Evolutionary conservation across 2,113 vertebrate genomes (phyloP), one percentile per base, ranked within the genome.

Genomic region (Rhagologus leucostigma): DNA sequence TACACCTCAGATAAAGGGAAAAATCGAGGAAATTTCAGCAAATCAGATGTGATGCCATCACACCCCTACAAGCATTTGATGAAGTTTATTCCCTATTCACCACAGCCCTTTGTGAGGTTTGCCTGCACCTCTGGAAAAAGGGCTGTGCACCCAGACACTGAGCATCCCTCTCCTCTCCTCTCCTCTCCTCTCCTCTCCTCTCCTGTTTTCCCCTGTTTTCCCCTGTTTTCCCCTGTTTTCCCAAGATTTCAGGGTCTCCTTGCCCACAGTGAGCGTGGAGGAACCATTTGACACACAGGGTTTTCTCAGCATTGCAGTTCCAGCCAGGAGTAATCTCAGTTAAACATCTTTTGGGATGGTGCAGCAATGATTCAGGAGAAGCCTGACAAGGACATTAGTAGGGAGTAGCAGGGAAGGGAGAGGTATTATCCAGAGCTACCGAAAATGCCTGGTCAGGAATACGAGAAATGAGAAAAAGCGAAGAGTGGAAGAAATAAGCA

Each of bases 361-460:
- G 37, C 65, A 35, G 93, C 97, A 95, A 97, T 98, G 98, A 97
- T 97, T 98, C 96, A 97, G 97, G 94, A 95, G 96, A 95, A 95
- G 97, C 87, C 92, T 98, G 97, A 98, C 97, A 98, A 97, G 96
- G 97, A 95, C 96, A 97, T 98, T 97, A 98, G 96, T 55, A 84
- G 93, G 68, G 39, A 87, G 37, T 21, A 93, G 84, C 81, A 87
- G 65, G 53, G 46, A 96, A 92, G 74, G 62, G 50, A 96, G 92
- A 97, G 85, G 95, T 95, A 89, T 73, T 97, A 97, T 96, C 97
- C 93, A 93, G 90, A 97, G 95, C 94, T 94, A 78, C 92, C 96
- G 96, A 98, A 98, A 98, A 96, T 97, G 97, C 97, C 95, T 79
- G 96, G 96, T 98, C 98, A 98, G 98, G 98, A 96, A 95, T 91